Conservation (phyloP, 2,797 vertebrate genomes). For the Huso huso region DNA sequence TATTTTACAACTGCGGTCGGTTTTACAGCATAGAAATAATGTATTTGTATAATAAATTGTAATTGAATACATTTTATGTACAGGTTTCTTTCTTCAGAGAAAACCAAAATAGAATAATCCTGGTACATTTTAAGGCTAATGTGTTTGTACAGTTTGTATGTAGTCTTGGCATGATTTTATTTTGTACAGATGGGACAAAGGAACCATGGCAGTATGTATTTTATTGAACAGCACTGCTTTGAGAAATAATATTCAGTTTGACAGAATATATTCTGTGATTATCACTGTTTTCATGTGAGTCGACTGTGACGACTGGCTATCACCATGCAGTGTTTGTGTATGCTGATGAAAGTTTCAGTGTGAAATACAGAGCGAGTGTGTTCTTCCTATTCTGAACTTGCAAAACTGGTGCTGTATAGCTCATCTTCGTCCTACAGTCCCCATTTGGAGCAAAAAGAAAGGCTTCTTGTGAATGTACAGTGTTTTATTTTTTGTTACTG, state of each 20-base stretch:
- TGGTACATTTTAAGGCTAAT: constrained; percentile 40
- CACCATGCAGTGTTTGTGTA: constrained; percentile 38
- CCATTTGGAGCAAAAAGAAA: constrained; percentile 17
- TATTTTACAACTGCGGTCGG: constrained; percentile 35
- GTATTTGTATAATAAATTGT: constrained; percentile 51
- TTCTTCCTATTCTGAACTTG: constrained; percentile 25
- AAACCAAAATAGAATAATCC: constrained; percentile 50
- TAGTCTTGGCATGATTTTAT: constrained; percentile 33
- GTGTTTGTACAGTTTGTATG: constrained; percentile 47
- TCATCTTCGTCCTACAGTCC: constrained; percentile 15
- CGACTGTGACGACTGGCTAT: constrained; percentile 40
- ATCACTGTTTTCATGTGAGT: constrained; percentile 28
- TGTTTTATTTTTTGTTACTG: constrained; percentile 21
- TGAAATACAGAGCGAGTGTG: constrained; percentile 2
- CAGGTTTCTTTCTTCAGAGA: constrained; percentile 22
- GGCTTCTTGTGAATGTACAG: constrained; percentile 35
- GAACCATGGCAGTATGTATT: constrained; percentile 30
- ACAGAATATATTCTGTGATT: constrained; percentile 33
- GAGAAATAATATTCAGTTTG: constrained; percentile 30
- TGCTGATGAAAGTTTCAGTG: constrained; percentile 26
- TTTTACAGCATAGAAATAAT: constrained; percentile 27
- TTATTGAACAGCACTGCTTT: constrained; percentile 40
- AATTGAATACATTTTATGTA: constrained; percentile 33
- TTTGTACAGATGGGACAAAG: constrained; percentile 41
- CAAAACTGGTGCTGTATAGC: constrained; percentile 28